These are phyloP conservation scores for Centropus bengalensis DNA, from an alignment of 2,113 vertebrate species.

Conservation along the genomic window DNA sequence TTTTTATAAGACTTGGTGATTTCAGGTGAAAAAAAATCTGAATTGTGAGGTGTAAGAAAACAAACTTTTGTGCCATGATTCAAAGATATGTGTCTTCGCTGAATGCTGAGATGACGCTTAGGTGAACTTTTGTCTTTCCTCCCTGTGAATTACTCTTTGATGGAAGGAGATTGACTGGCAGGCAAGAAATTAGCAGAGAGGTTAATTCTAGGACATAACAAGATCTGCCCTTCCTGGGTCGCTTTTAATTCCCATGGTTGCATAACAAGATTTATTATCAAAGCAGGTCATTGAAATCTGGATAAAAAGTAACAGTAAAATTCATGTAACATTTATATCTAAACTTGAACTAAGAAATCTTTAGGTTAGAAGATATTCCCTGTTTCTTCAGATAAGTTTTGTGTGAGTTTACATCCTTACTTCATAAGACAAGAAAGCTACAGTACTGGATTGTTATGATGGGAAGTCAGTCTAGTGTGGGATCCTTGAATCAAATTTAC, in stretches of 20 bases:
- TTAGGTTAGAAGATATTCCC: not conserved
- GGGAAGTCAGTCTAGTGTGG: not conserved
- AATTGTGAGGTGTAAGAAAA: not conserved
- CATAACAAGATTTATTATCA: not conserved
- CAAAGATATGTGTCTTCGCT: not conserved
- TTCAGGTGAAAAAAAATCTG: not conserved
- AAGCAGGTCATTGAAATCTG: not conserved
- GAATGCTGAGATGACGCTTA: not conserved
- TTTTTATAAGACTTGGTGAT: rapidly evolving
- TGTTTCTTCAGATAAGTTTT: not conserved
- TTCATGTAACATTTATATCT: not conserved
- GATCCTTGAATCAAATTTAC: not conserved
- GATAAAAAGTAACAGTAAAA: not conserved
- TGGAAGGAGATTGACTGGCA: not conserved
- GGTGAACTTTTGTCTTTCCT: not conserved
- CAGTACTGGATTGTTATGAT: not conserved
- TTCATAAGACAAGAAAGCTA: not conserved
- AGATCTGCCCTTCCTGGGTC: not conserved
- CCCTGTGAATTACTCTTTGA: not conserved
- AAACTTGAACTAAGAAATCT: not conserved
- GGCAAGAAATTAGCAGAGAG: not conserved
- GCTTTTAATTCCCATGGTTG: not conserved
- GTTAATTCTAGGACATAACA: not conserved
- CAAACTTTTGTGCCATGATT: not conserved
- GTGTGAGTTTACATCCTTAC: not conserved